Conservation (phyloP, 2,797 vertebrate genomes). For the Coranthus polyacanthus region DNA sequence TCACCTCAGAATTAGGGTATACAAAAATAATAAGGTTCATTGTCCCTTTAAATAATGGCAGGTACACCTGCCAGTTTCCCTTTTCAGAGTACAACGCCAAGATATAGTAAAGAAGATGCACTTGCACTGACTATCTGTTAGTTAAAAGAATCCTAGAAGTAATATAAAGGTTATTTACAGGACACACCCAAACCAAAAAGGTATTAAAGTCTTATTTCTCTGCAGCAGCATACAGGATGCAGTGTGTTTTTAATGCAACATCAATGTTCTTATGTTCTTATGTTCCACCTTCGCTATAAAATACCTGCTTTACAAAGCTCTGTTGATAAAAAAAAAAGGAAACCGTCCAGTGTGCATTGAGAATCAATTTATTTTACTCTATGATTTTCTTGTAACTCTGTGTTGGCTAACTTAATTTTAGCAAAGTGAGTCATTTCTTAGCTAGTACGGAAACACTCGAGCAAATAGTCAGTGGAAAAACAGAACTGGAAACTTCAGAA, state of each 20-base stretch:
- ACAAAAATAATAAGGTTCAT: conserved; percentile 21
- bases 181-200: conserved; percentile 3
- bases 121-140: background rate
- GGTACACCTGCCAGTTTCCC: conserved; percentile 18
- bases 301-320: background rate
- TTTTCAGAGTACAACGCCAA: no score
- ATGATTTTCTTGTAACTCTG: conserved; percentile 1
- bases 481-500: conserved; percentile 3
- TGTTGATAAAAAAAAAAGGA: background rate
- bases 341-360: no score
- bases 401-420: background rate
- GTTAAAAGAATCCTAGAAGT: background rate
- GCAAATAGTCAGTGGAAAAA: background rate
- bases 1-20: conserved; percentile 2
- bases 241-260: conserved; percentile 15
- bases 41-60: conserved; percentile 23
- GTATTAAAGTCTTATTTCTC: background rate
- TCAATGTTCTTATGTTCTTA: background rate
- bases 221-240: no score
- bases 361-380: conserved; percentile 4
- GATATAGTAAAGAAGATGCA: background rate
- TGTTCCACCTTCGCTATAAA: conserved; percentile 20
- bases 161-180: conserved; percentile 13
- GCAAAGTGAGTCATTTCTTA: background rate
- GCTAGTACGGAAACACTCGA: background rate